Base-by-base conservation (phyloP, 2,888 invertebrate genomes). In the Axea sp. region DNA sequence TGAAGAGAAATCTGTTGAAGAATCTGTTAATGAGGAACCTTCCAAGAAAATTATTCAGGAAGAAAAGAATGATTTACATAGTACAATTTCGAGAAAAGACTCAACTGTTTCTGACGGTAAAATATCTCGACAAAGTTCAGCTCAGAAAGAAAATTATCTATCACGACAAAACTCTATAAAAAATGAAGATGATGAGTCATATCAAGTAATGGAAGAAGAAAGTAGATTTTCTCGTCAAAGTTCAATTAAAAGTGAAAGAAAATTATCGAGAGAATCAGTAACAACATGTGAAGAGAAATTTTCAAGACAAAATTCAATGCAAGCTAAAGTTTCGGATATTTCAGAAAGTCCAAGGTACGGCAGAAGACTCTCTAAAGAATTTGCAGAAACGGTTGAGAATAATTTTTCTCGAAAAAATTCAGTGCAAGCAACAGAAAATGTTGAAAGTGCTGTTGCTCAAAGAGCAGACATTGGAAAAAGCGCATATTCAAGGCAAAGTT, bases 1-100 rank as follows among this genome's bases (percentile, higher is more conserved):
- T n/a, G 87, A 87, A 88, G 91, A 88, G 87, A 89, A 51, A 88
- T 90, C 82, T 83, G 88, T 81, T 88, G 91, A 89, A 86, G 91
- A 86, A 88, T 89, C 55, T 84, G 88, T 80, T 83, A 89, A 53
- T 83, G 90, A 77, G 85, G 87, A 67, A 4, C 49, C 35, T 8
- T 39, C 33, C 9, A 72, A 76, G 14, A 9, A 9, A 7, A 19
- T n/a, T 1, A n/a, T 11, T 5, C 7, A 37, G 1, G 47, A 41
- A 12, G 47, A 41, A 43, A 37, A 31, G n/a, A 45, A 17, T 6
- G 12, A 35, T 9, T 12, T 3, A 0, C n/a, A 17, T 15, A 37
- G n/a, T 0, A 41, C 2, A 11, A 39, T 62, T 7, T 53, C 68
- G 0, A 53, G 33, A 37, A 26, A 53, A 17, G 65, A 65, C n/a